Evolutionary conservation across 2,797 vertebrate species (phyloP), one percentile per base, ranked within the genome.

Genomic region (Hydrophis major): DNA sequence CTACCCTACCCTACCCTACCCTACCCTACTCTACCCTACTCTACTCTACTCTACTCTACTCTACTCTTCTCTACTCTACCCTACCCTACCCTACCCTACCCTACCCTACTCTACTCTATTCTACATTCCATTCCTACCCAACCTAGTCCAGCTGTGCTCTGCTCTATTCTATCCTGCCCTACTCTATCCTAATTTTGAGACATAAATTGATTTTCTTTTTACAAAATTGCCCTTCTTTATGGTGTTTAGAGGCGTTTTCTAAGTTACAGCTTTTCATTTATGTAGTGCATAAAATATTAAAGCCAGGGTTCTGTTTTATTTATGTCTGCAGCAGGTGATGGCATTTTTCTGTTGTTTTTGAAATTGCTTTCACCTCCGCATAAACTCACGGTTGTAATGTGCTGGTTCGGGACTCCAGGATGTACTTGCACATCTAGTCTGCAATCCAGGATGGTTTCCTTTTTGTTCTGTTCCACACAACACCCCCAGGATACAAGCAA

Each of bases 401-500:
- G 95, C 95, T 92, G 69, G 90, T 83, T 94, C 88, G 89, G 12
- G 92, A 47, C 94, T 92, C 59, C 83, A 57, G 61, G 74, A 50
- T 53, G 89, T 88, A 94, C 50, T 50, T 27, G 16, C 2, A 7
- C 53, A 90, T 42, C 22, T 6, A 3, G 32, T 78, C 28, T n/a
- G 50, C 25, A 14, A 50, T 28, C 66, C 32, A n/a, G 66, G 28
- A 18, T 69, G 4, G 4, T 59, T 83, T 97, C 97, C 99, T 95
- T 0, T 0, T 94, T 90, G 3, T 22, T 91, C 90, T 61, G 0
- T 95, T 95, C 97, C 97, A 99, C 95, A 99, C 98, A 0, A 99
- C 94, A 0, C 99, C 99, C 99, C 99, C 96, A 99, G 94, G 94
- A 99, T 98, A 1, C 99, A 98, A 89, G 98, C 99, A 6, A 98